Percentiles rank a stretch among this genome's conserved stretches.
These are phyloP conservation scores for Epizoanthus fatuus DNA, from an alignment of 92 coral and sea anemone genomes.

Conservation along the genomic window DNA sequence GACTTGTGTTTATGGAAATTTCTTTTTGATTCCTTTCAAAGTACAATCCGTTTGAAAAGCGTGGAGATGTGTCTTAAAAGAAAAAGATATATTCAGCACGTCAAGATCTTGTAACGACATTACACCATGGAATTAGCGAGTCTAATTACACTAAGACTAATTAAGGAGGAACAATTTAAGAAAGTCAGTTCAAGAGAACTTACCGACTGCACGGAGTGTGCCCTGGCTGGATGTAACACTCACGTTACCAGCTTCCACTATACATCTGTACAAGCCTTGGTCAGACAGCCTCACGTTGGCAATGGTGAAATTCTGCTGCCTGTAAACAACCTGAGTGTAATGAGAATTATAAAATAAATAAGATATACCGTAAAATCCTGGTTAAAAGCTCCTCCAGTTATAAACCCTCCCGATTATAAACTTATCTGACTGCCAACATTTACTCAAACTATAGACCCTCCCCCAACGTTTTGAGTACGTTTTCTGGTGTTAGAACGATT, in stretches of 20 bases:
- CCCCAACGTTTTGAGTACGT: too few relatives aligned
- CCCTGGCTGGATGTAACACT: slow-evolving; percentile 26
- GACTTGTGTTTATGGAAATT: background rate
- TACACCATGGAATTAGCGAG: too few relatives aligned
- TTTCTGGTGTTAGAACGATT: too few relatives aligned
- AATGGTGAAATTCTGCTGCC: slow-evolving; percentile 17
- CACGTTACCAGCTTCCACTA: slow-evolving; percentile 23
- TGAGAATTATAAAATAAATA: too few relatives aligned
- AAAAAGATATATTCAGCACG: background rate
- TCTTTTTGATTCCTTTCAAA: background rate
- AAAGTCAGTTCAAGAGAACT: slow-evolving; percentile 2
- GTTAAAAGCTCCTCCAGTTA: too few relatives aligned
- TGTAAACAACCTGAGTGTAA: slow-evolving; percentile 5
- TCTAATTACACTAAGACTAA: background rate
- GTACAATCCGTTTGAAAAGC: slow-evolving; percentile 2
- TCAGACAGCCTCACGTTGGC: slow-evolving; percentile 6
- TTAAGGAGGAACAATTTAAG: background rate
- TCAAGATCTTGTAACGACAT: too few relatives aligned
- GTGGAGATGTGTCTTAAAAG: slow-evolving; percentile 32
- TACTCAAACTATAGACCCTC: too few relatives aligned
- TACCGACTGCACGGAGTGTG: background rate
- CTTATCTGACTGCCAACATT: too few relatives aligned
- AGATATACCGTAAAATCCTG: too few relatives aligned
- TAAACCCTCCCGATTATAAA: too few relatives aligned
- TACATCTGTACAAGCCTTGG: slow-evolving; percentile 23